Evolutionary conservation across 2,797 vertebrate species (phyloP).

Genomic region (Phrynocephalus guinanensis): DNA sequence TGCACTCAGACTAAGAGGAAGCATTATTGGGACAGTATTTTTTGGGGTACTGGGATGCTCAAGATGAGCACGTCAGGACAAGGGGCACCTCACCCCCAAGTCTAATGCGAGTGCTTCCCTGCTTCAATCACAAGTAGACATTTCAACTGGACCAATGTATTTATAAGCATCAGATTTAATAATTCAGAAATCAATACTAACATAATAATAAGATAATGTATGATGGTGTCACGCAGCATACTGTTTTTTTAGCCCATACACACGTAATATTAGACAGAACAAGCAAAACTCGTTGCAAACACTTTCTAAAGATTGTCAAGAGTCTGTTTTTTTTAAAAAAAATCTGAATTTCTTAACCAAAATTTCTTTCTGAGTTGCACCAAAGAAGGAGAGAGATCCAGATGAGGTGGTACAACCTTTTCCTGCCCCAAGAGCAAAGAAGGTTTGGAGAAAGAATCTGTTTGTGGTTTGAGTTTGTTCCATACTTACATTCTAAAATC

Average conservation of each 20-base stretch:
- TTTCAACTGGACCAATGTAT: background rate
- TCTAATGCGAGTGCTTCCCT: too few relatives aligned
- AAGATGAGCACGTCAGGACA: too few relatives aligned
- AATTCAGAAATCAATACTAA: background rate
- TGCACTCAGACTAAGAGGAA: too few relatives aligned
- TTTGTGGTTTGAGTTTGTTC: background rate
- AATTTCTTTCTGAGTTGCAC: background rate
- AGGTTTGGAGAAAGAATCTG: slow-evolving; percentile 1
- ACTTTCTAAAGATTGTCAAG: background rate
- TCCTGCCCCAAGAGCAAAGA: background rate
- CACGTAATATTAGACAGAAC: background rate
- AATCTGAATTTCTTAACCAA: background rate
- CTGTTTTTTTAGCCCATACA: too few relatives aligned
- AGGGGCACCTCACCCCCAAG: too few relatives aligned
- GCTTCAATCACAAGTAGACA: background rate
- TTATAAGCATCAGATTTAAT: background rate
- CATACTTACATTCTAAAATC: background rate
- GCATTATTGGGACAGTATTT: too few relatives aligned
- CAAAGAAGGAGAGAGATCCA: background rate
- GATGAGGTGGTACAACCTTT: background rate
- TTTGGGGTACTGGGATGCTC: too few relatives aligned
- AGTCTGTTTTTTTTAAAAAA: background rate
- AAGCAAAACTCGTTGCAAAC: background rate
- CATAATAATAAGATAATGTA: background rate
- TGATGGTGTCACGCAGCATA: background rate